Evolutionary conservation across 2,888 invertebrate species (phyloP).

Genomic region (Mesorhabditis sp.): DNA sequence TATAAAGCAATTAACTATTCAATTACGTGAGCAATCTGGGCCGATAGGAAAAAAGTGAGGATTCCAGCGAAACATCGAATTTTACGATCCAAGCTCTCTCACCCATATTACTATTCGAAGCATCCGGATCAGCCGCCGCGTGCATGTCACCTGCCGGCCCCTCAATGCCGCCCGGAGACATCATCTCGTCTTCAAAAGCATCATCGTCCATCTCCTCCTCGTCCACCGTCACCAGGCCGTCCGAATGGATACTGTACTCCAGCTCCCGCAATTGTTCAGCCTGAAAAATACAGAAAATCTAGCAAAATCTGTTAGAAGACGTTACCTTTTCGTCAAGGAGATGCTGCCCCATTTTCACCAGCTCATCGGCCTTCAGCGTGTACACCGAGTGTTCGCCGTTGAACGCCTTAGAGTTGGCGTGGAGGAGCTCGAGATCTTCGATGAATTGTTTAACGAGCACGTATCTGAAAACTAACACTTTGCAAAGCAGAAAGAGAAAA

Average conservation of each 20-base stretch:
- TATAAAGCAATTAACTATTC: too few relatives aligned
- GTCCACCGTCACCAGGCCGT: conserved; percentile 11
- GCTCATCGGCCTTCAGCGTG: conserved; percentile 52
- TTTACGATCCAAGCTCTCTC: conserved; percentile 11
- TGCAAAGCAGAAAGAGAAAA: too few relatives aligned
- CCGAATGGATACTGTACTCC: conserved; percentile 11
- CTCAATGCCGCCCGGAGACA: conserved; percentile 29
- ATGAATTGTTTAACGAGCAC: not conserved
- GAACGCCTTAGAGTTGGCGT: conserved; percentile 15
- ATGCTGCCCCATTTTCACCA: conserved; percentile 30
- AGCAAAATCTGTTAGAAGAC: too few relatives aligned
- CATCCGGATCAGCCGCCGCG: not conserved
- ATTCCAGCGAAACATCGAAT: not conserved
- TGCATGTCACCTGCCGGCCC: conserved; percentile 22
- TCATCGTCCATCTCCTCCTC: conserved; percentile 18
- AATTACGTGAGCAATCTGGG: too few relatives aligned
- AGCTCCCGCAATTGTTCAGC: conserved; percentile 5
- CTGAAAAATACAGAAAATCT: conserved; percentile 1
- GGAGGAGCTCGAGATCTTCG: not conserved
- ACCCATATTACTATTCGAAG: not conserved
- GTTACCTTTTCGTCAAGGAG: conserved; percentile 28
- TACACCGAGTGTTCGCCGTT: conserved; percentile 27
- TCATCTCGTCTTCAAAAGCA: conserved; percentile 31
- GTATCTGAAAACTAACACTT: not conserved
- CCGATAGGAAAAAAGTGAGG: not conserved